A percentile compares a stretch with the other conserved stretches of the same genome.
phyloP scores from a whole-genome alignment of 2,113 vertebrate genomes.

The Corythaixoides concolor region DNA sequence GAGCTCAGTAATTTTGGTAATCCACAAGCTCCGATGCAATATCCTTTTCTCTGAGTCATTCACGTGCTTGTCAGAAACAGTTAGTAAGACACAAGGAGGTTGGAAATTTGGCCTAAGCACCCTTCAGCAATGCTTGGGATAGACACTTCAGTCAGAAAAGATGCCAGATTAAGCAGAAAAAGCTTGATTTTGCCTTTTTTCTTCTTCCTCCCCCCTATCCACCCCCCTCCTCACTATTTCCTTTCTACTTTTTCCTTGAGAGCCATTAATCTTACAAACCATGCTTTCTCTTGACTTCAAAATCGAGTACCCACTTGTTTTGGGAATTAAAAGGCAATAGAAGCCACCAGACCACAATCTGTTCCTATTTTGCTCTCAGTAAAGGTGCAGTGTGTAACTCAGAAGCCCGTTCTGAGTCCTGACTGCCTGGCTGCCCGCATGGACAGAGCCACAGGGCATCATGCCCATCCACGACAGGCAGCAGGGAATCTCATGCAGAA shows the following conservation, averaged over 20 bases:
- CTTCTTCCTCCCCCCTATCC: too few relatives aligned
- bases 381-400: background rate
- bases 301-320: background rate
- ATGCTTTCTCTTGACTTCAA: background rate
- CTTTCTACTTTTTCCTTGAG: background rate
- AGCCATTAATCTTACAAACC: background rate
- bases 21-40: background rate
- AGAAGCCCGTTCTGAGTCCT: background rate
- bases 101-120: background rate
- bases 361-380: background rate
- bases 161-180: background rate
- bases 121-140: background rate
- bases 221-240: background rate
- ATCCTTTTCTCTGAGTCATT: background rate
- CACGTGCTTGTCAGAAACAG: background rate
- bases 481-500: background rate
- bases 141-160: background rate
- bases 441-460: background rate
- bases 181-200: background rate
- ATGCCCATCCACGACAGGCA: fast-evolving
- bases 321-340: background rate
- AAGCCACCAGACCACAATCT: background rate
- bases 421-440: fast-evolving
- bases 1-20: background rate
- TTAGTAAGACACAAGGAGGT: background rate